A percentile compares a stretch with the other conserved stretches of the same genome.
Evolutionary conservation across 2,888 invertebrate genomes (phyloP).

Genomic region (Adineta ricciae): DNA sequence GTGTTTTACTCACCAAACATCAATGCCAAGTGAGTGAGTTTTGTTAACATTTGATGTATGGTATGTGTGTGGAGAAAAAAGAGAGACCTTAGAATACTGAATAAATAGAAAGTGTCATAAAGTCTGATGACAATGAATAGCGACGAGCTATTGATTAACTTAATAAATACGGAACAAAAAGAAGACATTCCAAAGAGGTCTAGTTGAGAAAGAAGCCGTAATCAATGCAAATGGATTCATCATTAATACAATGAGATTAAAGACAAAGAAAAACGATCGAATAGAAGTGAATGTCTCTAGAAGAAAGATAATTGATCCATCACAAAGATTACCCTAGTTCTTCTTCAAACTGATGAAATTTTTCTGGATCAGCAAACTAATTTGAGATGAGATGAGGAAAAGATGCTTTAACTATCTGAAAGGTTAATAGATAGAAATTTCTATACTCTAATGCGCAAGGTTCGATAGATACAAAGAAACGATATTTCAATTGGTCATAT

Average conservation of each 20-base stretch:
- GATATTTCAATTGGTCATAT: neutral
- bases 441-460: neutral
- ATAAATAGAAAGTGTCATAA: neutral
- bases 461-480: neutral
- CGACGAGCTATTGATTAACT: neutral
- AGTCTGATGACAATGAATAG: neutral
- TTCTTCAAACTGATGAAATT: neutral
- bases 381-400: neutral
- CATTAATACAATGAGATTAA: neutral
- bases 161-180: neutral
- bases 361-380: neutral
- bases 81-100: neutral
- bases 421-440: neutral
- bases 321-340: neutral
- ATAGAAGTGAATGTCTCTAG: neutral
- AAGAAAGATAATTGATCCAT: neutral
- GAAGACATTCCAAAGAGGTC: neutral
- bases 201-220: neutral
- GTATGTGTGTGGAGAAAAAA: neutral
- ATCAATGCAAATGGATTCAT: constrained; percentile 4
- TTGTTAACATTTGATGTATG: neutral
- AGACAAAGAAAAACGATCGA: neutral
- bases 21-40: neutral
- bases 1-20: neutral
- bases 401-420: neutral